Evolutionary conservation across 92 coral and sea anemone genomes (phyloP), one percentile per base, ranked within the genome.

Genomic region (Montipora capitata): DNA sequence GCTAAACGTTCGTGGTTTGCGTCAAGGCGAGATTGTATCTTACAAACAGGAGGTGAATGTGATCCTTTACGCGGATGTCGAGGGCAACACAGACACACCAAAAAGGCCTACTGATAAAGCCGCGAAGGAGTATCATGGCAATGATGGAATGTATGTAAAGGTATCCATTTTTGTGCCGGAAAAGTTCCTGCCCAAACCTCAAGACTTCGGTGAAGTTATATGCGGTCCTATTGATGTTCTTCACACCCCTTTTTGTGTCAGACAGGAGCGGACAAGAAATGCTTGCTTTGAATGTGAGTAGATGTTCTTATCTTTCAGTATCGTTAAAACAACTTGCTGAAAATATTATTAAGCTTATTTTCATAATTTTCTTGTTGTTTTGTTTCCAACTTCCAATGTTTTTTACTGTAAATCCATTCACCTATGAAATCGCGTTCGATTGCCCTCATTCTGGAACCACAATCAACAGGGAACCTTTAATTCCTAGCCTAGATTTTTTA

Each of bases 1-100:
- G 68, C 65, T 90, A 9, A 81, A 86, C 43, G 86, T 85, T 20
- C 39, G 40, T 12, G 79, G 76, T 61, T 45, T 90, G 13, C 79
- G 39, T 76, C 93, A 90, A 76, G 93, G 93, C 72, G 93, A 90
- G 78, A 78, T 90, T 78, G 93, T 90, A 20, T 85, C 79, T 85
- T 90, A 90, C 91, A 86, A 78, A 81, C 1, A 76, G 1, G 91
- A 90, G 75, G 93, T 90, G 16, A 90, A 90, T 90, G 89, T 84
- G 61, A 89, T 89, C 83, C 79, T 89, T 10, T 89, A 89, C 63
- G 90, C 90, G 7, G 87, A 17, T 35, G 90, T 71, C 18, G 64
- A 72, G 5, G 70, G 13, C 2, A 10, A 66, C 38, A 80, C 57
- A 1, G 57, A 35, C 14, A 56, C 41, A 48, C 72, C 78, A 64